These are phyloP conservation scores for Pogonognathellus flavescens DNA, from an alignment of 1,140 invertebrate species.

Conservation along the genomic window DNA sequence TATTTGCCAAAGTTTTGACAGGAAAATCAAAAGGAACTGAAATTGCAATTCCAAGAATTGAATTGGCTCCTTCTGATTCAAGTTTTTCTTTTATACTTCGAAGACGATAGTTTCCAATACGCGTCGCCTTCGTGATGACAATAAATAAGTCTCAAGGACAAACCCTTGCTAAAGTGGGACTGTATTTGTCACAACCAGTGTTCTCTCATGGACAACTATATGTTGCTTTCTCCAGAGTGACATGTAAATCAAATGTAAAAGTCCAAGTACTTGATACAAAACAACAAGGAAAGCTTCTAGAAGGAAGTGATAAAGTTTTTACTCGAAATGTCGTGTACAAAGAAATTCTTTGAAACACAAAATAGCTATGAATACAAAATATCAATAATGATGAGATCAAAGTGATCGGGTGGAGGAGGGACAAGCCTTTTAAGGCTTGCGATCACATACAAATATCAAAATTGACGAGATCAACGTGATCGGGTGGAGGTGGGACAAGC, in stretches of 20 bases:
- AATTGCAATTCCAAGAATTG: constrained; percentile 56
- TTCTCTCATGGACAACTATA: constrained; percentile 57
- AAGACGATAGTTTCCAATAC: constrained; percentile 70
- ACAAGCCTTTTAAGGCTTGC: too few relatives aligned
- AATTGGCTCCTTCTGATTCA: constrained; percentile 24
- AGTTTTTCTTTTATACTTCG: constrained; percentile 61
- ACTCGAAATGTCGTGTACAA: too few relatives aligned
- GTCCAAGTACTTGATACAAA: constrained; percentile 57
- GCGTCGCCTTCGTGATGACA: constrained; percentile 70
- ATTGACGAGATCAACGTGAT: too few relatives aligned
- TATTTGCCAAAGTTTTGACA: constrained; percentile 22
- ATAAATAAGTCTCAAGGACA: constrained; percentile 70
- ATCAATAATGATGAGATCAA: too few relatives aligned
- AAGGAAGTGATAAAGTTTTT: too few relatives aligned
- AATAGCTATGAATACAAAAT: too few relatives aligned
- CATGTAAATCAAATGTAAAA: background rate
- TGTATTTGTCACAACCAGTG: constrained; percentile 18
- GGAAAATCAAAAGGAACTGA: constrained; percentile 9
- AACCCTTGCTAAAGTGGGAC: constrained; percentile 27
- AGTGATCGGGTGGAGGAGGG: too few relatives aligned
- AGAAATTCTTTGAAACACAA: too few relatives aligned
- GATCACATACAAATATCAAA: too few relatives aligned
- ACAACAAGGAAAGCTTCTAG: too few relatives aligned
- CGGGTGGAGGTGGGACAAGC: too few relatives aligned
- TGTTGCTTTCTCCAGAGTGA: constrained; percentile 52